Conservation (phyloP, 2,888 invertebrate genomes). For the Halocaridina rubra region DNA sequence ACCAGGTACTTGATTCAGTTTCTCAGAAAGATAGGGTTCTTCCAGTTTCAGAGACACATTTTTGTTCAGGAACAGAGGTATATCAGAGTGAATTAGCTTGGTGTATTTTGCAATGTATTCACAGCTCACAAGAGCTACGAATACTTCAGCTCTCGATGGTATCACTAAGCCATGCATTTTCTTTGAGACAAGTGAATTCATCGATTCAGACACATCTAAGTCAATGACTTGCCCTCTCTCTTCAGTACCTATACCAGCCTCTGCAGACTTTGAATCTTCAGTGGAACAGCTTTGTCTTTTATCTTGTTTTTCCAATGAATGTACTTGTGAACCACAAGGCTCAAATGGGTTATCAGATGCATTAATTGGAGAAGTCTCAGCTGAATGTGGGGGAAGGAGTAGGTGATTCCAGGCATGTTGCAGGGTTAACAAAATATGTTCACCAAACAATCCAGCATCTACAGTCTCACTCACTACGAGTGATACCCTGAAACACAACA, state of each 20-base stretch:
- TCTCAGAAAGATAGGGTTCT: conserved; percentile 79
- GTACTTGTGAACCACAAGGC: no score
- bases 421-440: conserved; percentile 77
- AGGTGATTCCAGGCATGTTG: conserved; percentile 78
- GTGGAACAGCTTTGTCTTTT: no score
- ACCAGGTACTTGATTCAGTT: conserved; percentile 72
- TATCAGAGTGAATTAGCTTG: conserved; percentile 67
- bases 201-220: no score
- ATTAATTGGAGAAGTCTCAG: no score
- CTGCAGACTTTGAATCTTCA: no score
- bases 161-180: conserved; percentile 70
- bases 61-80: conserved; percentile 2
- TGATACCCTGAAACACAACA: conserved; percentile 70
- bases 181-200: no score
- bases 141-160: conserved; percentile 76
- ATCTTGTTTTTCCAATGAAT: no score
- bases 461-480: conserved; percentile 82
- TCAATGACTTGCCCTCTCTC: no score
- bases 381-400: conserved; percentile 68
- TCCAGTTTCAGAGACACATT: conserved; percentile 66
- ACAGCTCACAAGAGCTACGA: conserved; percentile 75
- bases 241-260: no score
- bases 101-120: conserved; percentile 71
- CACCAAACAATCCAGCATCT: conserved; percentile 84
- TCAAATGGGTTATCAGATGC: no score